Evolutionary conservation across 2,888 invertebrate genomes (phyloP), one percentile per base, ranked within the genome.

Genomic region (Lathronympha strigana): DNA sequence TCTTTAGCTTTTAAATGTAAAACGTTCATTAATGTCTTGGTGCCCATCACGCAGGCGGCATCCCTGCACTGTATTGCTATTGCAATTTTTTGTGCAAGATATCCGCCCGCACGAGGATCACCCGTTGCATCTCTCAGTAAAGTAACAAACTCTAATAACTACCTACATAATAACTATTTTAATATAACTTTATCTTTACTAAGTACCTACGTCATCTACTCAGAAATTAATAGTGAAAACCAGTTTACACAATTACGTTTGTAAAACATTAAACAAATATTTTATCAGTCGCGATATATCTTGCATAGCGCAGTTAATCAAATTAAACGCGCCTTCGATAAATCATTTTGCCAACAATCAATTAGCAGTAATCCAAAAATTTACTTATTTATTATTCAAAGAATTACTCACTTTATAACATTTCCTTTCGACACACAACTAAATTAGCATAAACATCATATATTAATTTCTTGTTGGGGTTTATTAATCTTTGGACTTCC

Each of bases 401-500:
- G 25, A 55, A 13, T 17, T 23, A 4, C n/a, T 21, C 15, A 21
- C 9, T n/a, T 54, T 2, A 25, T 15, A 19, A 57, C 19, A 19
- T 25, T 57, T 19, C 57, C 43, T 19, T 28, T 19, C 43, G 9
- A 23, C 43, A 31, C 31, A 45, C 45, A 19, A n/a, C 19, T n/a
- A 33, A 45, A 15, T 54, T 63, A 54, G 51, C 55, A 63, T 19
- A 21, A 9, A 13, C 4, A 36, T 55, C 45, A 63, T 74, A 70
- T 73, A 72, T 72, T 71, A 69, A 73, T 69, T 69, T 64, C 72
- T 69, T 67, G 9, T 33, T 69, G 71, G 68, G 66, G 72, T 74
- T 61, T 70, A 70, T 71, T 70, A 72, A 68, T 67, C 69, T 68
- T 71, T 72, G 67, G 54, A 73, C 75, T 77, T 79, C 79, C 78